phyloP scores from a whole-genome alignment of 2,888 invertebrate species.

The Mesoligia furuncula region DNA sequence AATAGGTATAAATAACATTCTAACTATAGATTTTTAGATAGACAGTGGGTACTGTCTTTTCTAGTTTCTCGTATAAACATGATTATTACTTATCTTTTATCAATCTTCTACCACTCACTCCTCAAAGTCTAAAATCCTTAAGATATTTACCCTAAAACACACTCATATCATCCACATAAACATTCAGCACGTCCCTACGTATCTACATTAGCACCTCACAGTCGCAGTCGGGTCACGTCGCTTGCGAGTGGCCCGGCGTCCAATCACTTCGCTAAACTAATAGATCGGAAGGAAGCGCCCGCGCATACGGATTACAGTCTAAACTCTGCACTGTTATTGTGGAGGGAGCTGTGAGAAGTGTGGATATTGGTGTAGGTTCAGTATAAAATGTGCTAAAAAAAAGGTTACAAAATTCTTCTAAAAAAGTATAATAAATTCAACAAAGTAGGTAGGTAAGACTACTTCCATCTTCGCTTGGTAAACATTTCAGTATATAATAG shows the following conservation, averaged over 20 bases:
- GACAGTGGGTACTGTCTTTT: too few relatives aligned
- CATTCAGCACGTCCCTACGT: constrained; percentile 18
- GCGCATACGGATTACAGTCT: constrained; percentile 79
- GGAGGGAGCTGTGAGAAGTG: neutral
- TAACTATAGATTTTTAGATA: neutral
- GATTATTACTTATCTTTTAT: neutral
- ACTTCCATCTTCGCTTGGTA: neutral
- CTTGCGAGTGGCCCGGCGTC: constrained; percentile 79
- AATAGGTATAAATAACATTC: neutral
- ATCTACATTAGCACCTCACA: constrained; percentile 57
- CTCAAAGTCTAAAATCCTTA: neutral
- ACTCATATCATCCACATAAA: constrained; percentile 18
- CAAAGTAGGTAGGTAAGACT: too few relatives aligned
- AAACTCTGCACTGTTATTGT: constrained; percentile 64
- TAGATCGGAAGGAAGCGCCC: constrained; percentile 83
- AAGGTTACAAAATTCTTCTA: neutral
- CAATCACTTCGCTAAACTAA: constrained; percentile 87
- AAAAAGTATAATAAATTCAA: neutral
- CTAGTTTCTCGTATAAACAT: neutral
- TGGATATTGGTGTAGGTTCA: constrained; percentile 27
- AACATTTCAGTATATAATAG: neutral
- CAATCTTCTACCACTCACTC: neutral
- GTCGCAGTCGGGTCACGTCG: constrained; percentile 80
- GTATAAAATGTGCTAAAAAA: neutral
- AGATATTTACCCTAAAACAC: constrained; percentile 13